These are phyloP conservation scores for Hydrochoerus hydrochaeris DNA, from an alignment of 2,113 vertebrate species.

Conservation along the genomic window DNA sequence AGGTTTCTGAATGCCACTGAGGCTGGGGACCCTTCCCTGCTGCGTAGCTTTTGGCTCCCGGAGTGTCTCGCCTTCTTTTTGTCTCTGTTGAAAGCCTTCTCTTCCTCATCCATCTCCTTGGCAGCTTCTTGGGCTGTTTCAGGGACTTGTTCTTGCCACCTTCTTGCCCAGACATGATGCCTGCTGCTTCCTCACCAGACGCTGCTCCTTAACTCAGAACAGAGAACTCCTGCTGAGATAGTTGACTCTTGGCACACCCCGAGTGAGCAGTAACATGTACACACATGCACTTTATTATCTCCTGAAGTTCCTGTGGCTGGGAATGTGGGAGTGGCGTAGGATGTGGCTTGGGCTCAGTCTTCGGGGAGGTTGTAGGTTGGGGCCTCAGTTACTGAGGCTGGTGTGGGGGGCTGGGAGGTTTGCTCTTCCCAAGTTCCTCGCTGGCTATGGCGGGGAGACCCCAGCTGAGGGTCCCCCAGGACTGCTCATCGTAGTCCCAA, in stretches of 20 bases:
- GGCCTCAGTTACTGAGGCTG: neutral
- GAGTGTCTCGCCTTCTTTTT: neutral
- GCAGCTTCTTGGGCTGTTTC: neutral
- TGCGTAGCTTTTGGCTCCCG: neutral
- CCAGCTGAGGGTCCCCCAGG: fast-evolving
- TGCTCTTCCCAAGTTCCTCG: neutral
- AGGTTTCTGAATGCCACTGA: neutral
- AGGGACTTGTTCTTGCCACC: neutral
- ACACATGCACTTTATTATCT: neutral
- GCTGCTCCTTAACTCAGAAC: neutral
- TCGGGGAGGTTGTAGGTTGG: neutral
- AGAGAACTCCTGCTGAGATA: neutral
- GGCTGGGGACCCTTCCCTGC: neutral
- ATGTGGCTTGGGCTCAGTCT: neutral
- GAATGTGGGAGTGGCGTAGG: neutral
- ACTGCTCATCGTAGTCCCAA: neutral
- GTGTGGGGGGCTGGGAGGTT: neutral
- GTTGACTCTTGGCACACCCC: neutral
- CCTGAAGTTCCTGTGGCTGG: neutral
- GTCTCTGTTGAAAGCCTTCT: neutral
- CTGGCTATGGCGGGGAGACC: neutral
- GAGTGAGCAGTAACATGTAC: neutral
- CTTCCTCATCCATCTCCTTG: neutral
- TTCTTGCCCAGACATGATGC: neutral
- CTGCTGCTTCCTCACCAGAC: neutral